Evolutionary conservation across 2,113 vertebrate species (phyloP), one percentile per base, ranked within the genome.

Genomic region (Nycticryphes semicollaris): DNA sequence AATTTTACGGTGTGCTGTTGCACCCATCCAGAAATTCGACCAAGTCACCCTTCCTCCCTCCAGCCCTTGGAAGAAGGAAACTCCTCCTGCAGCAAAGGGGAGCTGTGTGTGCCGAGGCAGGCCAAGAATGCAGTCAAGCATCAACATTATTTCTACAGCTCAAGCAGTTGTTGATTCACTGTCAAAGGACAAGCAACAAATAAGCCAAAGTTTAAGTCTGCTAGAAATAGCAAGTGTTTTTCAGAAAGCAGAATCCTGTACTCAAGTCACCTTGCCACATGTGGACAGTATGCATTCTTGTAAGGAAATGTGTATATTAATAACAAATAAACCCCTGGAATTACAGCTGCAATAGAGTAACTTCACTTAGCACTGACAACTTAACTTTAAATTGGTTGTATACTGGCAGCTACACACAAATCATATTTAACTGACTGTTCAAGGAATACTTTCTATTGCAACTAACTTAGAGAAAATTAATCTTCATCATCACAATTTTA

Each of bases 51-150:
- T 73, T 45, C 4, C 0, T 13, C 84, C 41, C 84, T 93, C 33
- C 27, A 62, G 70, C 80, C 69, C 72, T 60, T 72, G 15, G 6
- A 88, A 91, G 72, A 2, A 64, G 75, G 94, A 69, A 86, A 39
- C 63, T 73, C 39, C 45, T 92, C 45, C 54, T 21, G 85, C 83
- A 80, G 87, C 6, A 75, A 80, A 69, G 6, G 31, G 77, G 87
- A 92, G 82, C 22, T 92, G 63, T 33, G 68, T 45, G 83, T 19
- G 67, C 59, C 3, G 10, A 12, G 87, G 17, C 8, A 8, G 93
- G 92, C 84, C 91, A 89, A 50, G 75, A 92, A 93, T 33, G 94
- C 96, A 96, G 74, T 73, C 90, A 87, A 86, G 95, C 93, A 85
- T 91, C 94, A 89, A 86, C 74, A 80, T 82, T 78, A 74, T 86